Evolutionary conservation across 1,140 invertebrate genomes (phyloP), one percentile per base, ranked within the genome.

Genomic region (Drosophila ficusphila): DNA sequence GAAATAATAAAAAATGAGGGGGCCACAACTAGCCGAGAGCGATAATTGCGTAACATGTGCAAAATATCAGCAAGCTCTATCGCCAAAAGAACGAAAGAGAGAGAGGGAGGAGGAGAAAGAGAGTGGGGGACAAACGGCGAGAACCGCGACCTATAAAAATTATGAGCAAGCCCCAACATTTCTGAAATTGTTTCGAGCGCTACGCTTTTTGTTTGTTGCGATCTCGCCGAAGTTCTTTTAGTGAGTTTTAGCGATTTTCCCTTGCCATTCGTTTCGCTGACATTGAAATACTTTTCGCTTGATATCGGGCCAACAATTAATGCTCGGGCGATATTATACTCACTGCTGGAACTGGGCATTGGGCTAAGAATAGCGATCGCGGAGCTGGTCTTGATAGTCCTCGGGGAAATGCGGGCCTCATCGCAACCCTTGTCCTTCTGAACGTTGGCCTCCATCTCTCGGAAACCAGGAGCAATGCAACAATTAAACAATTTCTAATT

Each of bases 31-130:
- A 57, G 36, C 21, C 23, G 49, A 75, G 56, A 70, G 81, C 73
- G 73, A 65, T 70, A 82, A 74, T 86, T 86, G 82, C 81, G 81
- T 86, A 86, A 86, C 69, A 53, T 64, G 51, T 64, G 68, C 67
- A 73, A 72, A 81, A 79, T 57, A 62, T 47, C 67, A 42, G 29
- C 49, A 8, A 29, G 65, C 36, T 48, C 51, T 54, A 47, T 53
- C 36, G 51, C 51, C 2, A 21, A 34, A 36, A 36, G 34, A 36
- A 36, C 34, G 12, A 6, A 12, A 33, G 31, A 36, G 34, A 12
- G 12, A 16, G 1, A 12, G 5, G n/a, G n/a, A n/a, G n/a, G n/a
- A n/a, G n/a, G n/a, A n/a, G n/a, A n/a, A n/a, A n/a, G n/a, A 64
- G 53, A 36, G 18, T 16, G 46, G 16, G n/a, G 41, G 25, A n/a